Evolutionary conservation across 2,797 vertebrate species (phyloP).

Genomic region (Sciurus carolinensis): DNA sequence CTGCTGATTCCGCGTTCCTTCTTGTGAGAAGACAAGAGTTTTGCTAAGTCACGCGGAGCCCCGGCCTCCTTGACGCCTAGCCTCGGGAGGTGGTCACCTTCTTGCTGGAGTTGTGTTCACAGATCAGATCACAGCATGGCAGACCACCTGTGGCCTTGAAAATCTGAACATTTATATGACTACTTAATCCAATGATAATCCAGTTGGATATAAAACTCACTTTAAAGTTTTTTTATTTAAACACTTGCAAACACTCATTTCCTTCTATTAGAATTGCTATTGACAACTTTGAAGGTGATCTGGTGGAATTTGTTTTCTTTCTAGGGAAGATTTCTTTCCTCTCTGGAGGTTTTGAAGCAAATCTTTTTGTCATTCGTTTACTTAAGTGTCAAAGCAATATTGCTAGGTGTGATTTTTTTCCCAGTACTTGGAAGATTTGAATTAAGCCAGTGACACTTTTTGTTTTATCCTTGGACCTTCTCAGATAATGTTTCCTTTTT

Average conservation of each 20-base stretch:
- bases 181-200: not conserved
- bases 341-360: not conserved
- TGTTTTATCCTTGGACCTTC: not conserved
- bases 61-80: not conserved
- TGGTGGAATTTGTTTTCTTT: not conserved
- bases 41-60: not conserved
- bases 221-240: conserved; percentile 10
- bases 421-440: not conserved
- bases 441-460: not conserved
- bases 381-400: conserved; percentile 7
- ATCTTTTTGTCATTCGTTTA: not conserved
- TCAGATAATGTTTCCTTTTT: not conserved
- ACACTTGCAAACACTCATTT: not conserved
- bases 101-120: not conserved
- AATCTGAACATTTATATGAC: not conserved
- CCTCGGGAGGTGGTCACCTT: not conserved
- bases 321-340: not conserved
- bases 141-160: not conserved
- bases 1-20: not conserved
- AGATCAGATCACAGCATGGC: not conserved
- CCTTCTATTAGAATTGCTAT: not conserved
- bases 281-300: not conserved
- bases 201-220: not conserved
- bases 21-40: conserved; percentile 8
- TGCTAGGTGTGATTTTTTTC: not conserved